phyloP scores from a whole-genome alignment of 2,888 invertebrate species.

The Colletes collaris region DNA sequence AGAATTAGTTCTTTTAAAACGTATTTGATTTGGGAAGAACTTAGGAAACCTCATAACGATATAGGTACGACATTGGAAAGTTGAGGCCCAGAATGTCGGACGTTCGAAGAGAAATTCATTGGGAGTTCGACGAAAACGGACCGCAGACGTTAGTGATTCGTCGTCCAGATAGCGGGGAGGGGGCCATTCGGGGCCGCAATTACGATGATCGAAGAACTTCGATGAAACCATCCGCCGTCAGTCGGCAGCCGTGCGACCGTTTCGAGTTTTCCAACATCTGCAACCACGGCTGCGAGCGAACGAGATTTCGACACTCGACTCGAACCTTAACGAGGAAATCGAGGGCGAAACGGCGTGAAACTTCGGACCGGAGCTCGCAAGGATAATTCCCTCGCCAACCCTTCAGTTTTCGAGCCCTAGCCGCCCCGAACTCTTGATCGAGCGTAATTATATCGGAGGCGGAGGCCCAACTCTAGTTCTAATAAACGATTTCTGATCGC shows the following conservation, averaged over 20 bases:
- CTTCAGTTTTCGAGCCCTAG: not conserved
- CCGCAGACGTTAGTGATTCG: constrained; percentile 48
- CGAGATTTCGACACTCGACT: constrained; percentile 50
- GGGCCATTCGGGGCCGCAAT: constrained; percentile 53
- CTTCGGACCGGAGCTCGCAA: constrained; percentile 34
- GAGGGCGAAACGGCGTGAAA: constrained; percentile 53
- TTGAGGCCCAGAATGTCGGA: not conserved
- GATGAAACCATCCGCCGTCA: constrained; percentile 50
- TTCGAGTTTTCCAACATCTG: constrained; percentile 64
- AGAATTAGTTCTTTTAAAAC: too few relatives aligned
- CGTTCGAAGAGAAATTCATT: constrained; percentile 26
- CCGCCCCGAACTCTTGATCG: constrained; percentile 16
- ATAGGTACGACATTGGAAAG: not conserved
- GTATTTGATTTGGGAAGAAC: too few relatives aligned
- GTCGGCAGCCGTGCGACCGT: constrained; percentile 53
- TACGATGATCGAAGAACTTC: constrained; percentile 67
- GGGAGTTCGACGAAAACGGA: constrained; percentile 37
- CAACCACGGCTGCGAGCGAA: constrained; percentile 40
- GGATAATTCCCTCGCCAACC: constrained; percentile 19
- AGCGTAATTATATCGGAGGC: constrained; percentile 33
- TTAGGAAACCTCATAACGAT: too few relatives aligned
- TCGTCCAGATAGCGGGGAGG: constrained; percentile 24
- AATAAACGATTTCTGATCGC: constrained; percentile 9
- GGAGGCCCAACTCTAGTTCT: constrained; percentile 7
- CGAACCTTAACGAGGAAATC: constrained; percentile 59